These are phyloP conservation scores for Carposina sasakii DNA, from an alignment of 1,140 invertebrate species.

Conservation along the genomic window DNA sequence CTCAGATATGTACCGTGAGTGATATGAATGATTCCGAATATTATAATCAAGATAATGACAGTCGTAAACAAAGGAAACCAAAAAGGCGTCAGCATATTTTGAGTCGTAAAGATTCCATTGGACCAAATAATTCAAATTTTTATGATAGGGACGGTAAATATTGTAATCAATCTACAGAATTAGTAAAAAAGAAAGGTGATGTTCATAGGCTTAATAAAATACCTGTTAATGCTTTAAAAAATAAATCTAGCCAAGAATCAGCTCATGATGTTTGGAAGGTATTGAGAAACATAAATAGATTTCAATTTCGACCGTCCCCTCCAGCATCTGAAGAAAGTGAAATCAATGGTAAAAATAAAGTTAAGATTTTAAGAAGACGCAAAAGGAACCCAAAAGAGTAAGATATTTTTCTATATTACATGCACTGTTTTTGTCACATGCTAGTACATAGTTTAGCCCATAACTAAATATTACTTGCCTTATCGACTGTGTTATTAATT, in stretches of 20 bases:
- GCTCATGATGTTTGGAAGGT: conserved; percentile 52
- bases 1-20: conserved; percentile 48
- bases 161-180: conserved; percentile 43
- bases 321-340: conserved; percentile 44
- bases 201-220: too few relatives aligned
- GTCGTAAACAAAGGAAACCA: conserved; percentile 23
- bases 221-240: too few relatives aligned
- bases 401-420: too few relatives aligned
- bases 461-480: too few relatives aligned
- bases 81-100: conserved; percentile 30
- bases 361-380: too few relatives aligned
- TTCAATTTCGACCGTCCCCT: conserved; percentile 46
- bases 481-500: too few relatives aligned
- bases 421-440: too few relatives aligned
- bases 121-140: conserved; percentile 32
- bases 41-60: conserved; percentile 25
- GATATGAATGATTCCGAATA: conserved; percentile 59
- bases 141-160: conserved; percentile 43
- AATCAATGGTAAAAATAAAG: too few relatives aligned
- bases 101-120: conserved; percentile 20
- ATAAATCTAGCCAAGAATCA: too few relatives aligned
- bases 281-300: conserved; percentile 48
- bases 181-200: too few relatives aligned
- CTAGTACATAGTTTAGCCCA: too few relatives aligned
- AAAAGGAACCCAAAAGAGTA: conserved; percentile 25